Conservation (phyloP, 2,113 vertebrate species). For the Sylvilagus bachmani region DNA sequence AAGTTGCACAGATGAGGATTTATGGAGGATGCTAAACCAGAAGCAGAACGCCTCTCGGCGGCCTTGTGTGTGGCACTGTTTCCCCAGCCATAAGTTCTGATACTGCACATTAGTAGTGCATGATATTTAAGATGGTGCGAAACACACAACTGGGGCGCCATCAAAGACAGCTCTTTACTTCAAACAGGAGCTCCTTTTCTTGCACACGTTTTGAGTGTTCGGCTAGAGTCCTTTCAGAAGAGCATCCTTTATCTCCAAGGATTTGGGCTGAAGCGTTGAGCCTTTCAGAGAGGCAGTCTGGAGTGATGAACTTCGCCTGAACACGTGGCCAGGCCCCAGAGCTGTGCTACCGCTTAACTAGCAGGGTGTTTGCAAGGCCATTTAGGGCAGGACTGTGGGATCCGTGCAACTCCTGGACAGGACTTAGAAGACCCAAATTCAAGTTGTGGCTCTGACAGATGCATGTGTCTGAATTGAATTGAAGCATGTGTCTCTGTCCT, state of each 20-base stretch:
- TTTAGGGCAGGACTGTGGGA: neutral
- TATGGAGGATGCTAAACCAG: neutral
- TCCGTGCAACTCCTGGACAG: neutral
- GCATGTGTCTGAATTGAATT: no score
- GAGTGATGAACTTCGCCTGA: accelerated
- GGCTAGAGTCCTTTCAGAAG: neutral
- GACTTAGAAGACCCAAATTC: neutral
- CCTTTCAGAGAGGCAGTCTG: no score
- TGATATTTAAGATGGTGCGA: neutral
- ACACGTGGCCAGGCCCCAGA: accelerated
- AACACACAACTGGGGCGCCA: neutral
- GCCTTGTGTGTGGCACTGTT: neutral
- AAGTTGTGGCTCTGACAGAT: accelerated
- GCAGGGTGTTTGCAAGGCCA: neutral
- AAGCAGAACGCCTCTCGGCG: neutral
- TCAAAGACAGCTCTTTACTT: neutral
- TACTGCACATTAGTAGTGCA: neutral
- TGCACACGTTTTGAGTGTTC: neutral
- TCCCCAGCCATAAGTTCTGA: neutral
- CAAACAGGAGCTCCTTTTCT: neutral
- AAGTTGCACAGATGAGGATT: neutral
- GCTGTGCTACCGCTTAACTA: accelerated
- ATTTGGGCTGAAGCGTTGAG: neutral
- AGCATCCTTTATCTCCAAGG: neutral
- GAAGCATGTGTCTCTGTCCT: accelerated